Conservation (phyloP, 2,797 vertebrate species). For the Ctenopoma kingsleyae region DNA sequence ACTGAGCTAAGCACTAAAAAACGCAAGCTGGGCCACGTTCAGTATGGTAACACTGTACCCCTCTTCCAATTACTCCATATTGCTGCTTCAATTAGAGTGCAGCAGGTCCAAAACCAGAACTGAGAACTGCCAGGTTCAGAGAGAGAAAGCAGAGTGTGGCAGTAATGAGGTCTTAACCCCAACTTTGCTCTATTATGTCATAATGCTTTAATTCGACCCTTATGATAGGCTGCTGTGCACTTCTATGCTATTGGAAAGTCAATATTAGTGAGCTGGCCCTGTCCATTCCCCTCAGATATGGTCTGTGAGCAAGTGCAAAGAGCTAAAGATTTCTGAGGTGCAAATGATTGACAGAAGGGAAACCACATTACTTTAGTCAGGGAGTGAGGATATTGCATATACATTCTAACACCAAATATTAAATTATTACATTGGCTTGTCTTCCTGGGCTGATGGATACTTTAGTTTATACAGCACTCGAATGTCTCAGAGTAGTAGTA, state of each 20-base stretch:
- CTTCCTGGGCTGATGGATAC: not conserved
- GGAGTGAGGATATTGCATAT: conserved; percentile 1
- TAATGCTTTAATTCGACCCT: conserved; percentile 83
- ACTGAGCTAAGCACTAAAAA: conserved; percentile 73
- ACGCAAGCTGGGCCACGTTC: conserved; percentile 56
- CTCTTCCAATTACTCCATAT: conserved; percentile 74
- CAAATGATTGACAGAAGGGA: conserved; percentile 48
- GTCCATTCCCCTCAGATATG: conserved; percentile 53
- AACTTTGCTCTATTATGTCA: conserved; percentile 78
- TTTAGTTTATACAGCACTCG: not conserved
- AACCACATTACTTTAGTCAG: conserved; percentile 13
- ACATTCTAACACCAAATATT: not conserved
- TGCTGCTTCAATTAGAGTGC: conserved; percentile 75
- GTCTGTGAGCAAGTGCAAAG: conserved; percentile 35
- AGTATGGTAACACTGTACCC: conserved; percentile 54
- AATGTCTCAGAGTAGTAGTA: not conserved
- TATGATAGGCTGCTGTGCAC: conserved; percentile 74
- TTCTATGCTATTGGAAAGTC: conserved; percentile 75
- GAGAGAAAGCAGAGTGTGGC: conserved; percentile 79
- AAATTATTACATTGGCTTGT: conserved; percentile 18
- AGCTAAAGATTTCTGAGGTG: conserved; percentile 27
- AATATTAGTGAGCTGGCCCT: conserved; percentile 70
- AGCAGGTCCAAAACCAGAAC: conserved; percentile 72
- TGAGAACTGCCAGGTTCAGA: conserved; percentile 68
- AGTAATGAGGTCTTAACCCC: conserved; percentile 83